Evolutionary conservation across 2,797 vertebrate genomes (phyloP), one percentile per base, ranked within the genome.

Genomic region (Sphenodon punctatus): DNA sequence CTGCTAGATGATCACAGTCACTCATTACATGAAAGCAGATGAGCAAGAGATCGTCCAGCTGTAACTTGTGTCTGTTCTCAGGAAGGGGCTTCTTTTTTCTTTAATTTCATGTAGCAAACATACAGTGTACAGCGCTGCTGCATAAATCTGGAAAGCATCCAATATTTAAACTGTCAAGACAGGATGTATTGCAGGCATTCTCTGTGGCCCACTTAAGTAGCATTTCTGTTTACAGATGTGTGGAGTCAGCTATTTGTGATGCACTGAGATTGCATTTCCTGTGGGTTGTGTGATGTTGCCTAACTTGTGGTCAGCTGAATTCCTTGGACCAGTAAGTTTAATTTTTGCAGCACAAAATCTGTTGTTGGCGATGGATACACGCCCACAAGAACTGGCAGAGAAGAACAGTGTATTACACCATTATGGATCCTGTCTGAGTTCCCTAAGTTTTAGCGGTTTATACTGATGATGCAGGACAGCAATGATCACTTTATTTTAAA

Each of bases 291-390:
- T 78, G 25, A 30, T 87, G 42, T 78, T 84, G 76, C 86, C 84
- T 86, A 89, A 87, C 85, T 86, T n/a, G 75, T 76, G 80, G 77
- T 83, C 84, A 82, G 84, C 84, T 85, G 61, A 88, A 92, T 90
- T 92, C 82, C 79, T 90, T 84, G 75, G 77, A 82, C 46, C 55
- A 32, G 70, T 56, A 30, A 67, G n/a, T 63, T 74, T 70, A 46
- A 67, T 86, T 88, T 86, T 88, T 93, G 63, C 53, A 75, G 65
- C 41, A 34, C 32, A 65, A 68, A 71, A 42, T 70, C 36, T 39
- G 7, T 78, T 67, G 65, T 61, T 90, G 65, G 59, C 66, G 84
- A 8, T 76, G 64, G 67, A 63, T 68, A 43, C 30, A 17, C 1
- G 4, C 83, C 61, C 71, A 65, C 41, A 87, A 51, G 30, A n/a